These are phyloP conservation scores for Caenorhabditis panamensis DNA, from an alignment of 2,888 invertebrate genomes.

Conservation along the genomic window DNA sequence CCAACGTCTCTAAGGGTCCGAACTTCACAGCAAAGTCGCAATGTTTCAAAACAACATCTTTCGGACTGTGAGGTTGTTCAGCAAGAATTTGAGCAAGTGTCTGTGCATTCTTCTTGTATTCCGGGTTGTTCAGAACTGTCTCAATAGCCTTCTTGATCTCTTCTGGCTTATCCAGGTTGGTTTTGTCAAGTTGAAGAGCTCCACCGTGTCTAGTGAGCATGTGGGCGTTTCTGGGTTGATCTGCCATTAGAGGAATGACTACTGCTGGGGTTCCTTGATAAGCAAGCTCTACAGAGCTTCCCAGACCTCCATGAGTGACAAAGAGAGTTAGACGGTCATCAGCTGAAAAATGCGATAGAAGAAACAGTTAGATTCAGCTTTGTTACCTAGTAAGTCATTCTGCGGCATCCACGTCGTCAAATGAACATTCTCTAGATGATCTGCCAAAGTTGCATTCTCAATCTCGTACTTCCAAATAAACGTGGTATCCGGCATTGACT, in stretches of 20 bases:
- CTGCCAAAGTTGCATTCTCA: slow-evolving; percentile 47
- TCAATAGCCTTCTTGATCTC: slow-evolving; percentile 41
- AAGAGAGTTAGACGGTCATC: slow-evolving; percentile 57
- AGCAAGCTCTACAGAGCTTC: slow-evolving; percentile 57
- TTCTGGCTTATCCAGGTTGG: slow-evolving; percentile 22
- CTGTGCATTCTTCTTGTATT: slow-evolving; percentile 26
- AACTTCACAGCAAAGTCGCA: slow-evolving; percentile 40
- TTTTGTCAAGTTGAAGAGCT: slow-evolving; percentile 42
- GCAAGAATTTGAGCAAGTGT: slow-evolving; percentile 25
- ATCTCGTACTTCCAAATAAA: slow-evolving; percentile 68
- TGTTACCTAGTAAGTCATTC: slow-evolving; percentile 52
- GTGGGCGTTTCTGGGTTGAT: slow-evolving; percentile 60
- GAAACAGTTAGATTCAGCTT: too few relatives aligned
- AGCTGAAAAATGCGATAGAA: slow-evolving; percentile 51
- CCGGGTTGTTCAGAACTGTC: slow-evolving; percentile 25
- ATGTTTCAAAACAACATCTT: slow-evolving; percentile 45
- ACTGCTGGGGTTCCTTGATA: slow-evolving; percentile 61
- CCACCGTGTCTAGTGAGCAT: slow-evolving; percentile 62
- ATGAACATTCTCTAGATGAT: slow-evolving; percentile 54
- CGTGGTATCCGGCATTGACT: slow-evolving; percentile 48
- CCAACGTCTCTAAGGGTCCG: slow-evolving; percentile 42
- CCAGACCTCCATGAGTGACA: slow-evolving; percentile 64
- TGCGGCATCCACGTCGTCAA: slow-evolving; percentile 63
- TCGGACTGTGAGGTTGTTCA: slow-evolving; percentile 32
- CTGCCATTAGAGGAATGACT: slow-evolving; percentile 63